Evolutionary conservation across 2,113 vertebrate genomes (phyloP).

Genomic region (Cyanistes caeruleus): DNA sequence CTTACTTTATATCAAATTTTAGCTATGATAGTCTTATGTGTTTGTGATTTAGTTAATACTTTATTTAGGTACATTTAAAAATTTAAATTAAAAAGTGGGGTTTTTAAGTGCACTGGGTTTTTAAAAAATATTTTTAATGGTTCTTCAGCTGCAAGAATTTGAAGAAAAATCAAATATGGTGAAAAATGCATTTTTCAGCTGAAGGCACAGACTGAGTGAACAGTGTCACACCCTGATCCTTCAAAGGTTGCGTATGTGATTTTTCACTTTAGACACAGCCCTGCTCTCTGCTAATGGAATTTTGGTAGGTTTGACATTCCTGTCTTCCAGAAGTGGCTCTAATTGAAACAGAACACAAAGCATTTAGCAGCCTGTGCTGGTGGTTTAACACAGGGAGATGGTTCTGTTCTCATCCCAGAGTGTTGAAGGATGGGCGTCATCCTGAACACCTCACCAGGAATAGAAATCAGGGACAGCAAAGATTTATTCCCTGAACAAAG

Average conservation of each 20-base stretch:
- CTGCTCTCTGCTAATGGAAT: not conserved
- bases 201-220: not conserved
- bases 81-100: not conserved
- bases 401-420: not conserved
- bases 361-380: not conserved
- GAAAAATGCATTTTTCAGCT: not conserved
- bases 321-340: not conserved
- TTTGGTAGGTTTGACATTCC: not conserved
- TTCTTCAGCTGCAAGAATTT: not conserved
- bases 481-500: not conserved
- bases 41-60: not conserved
- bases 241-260: fast-evolving
- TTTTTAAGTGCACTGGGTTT: not conserved
- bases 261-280: not conserved
- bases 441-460: not conserved
- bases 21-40: not conserved
- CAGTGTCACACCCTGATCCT: not conserved
- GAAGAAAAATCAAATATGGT: not conserved
- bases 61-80: not conserved
- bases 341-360: not conserved
- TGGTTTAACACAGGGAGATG: not conserved
- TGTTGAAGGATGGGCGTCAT: not conserved
- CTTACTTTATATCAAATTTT: not conserved
- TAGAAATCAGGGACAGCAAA: not conserved
- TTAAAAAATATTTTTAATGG: not conserved